Percentiles rank a stretch among this genome's conserved stretches.
phyloP scores from a whole-genome alignment of 2,888 invertebrate genomes.

The Melitaea athalia region DNA sequence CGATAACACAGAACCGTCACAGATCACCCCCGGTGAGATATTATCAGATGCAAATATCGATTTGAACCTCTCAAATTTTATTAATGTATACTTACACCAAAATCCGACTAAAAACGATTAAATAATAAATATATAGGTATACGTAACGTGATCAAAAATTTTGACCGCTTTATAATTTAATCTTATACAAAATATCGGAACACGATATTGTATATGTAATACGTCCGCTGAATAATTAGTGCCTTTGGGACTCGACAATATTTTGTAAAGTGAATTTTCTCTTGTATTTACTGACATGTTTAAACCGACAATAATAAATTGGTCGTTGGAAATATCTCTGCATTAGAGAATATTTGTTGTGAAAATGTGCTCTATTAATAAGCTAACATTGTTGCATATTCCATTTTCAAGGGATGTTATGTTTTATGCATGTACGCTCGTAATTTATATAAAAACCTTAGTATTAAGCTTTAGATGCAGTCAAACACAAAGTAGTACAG shows the following conservation, averaged over 20 bases:
- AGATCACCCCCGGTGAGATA: no score
- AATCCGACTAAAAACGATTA: not conserved
- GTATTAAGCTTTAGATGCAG: no score
- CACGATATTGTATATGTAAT: constrained; percentile 24
- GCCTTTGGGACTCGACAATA: constrained; percentile 31
- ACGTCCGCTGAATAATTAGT: constrained; percentile 33
- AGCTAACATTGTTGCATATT: not conserved
- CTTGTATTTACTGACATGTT: constrained; percentile 24
- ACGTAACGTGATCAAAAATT: not conserved
- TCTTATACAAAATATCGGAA: constrained; percentile 17
- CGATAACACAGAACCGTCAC: no score
- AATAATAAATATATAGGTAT: not conserved
- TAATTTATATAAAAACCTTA: no score
- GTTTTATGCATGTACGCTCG: no score
- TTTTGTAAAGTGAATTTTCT: constrained; percentile 31
- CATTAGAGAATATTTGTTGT: not conserved
- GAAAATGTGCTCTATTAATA: not conserved
- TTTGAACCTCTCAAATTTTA: not conserved
- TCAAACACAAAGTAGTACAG: no score
- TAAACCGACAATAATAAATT: constrained; percentile 11
- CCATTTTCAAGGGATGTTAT: no score
- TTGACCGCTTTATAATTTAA: constrained; percentile 21
- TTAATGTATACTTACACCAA: not conserved
- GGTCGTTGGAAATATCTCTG: constrained; percentile 21
- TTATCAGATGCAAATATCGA: no score